Evolutionary conservation across 2,888 invertebrate species (phyloP), one percentile per base, ranked within the genome.

Genomic region (Schrankia costaestrigalis): DNA sequence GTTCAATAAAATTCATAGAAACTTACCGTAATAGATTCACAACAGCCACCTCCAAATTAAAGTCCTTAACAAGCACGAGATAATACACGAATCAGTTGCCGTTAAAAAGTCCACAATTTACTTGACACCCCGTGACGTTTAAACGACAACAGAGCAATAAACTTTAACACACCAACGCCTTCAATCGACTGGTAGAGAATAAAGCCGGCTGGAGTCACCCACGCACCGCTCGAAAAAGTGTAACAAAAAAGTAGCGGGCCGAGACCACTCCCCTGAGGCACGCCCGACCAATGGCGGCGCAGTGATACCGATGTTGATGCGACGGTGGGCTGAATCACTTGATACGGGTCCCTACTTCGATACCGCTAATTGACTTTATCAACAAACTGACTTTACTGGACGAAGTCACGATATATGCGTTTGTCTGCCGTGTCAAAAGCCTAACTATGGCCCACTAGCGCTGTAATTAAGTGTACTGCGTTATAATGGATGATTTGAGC

Each of bases 291-390:
- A 87, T 86, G 55, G 70, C 72, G 46, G 54, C 40, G 53, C 75
- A 40, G 52, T 65, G 71, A 72, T 69, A 71, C 63, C 53, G 56
- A 69, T 66, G 71, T 66, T 56, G 71, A 65, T 58, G 56, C 68
- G 78, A 75, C 78, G 80, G 83, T 80, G 86, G 84, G 83, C 76
- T 65, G 70, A 74, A 78, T 80, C 80, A 73, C 70, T 77, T 81
- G 80, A 83, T 85, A 79, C 78, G 72, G 76, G 82, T 78, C 81
- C 78, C 83, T 75, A 77, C 83, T 86, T 78, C 81, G 86, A 85
- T 84, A 83, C 78, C 72, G 72, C 85, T 87, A 87, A 87, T 87
- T 87, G 87, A 85, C 87, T 86, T 86, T 87, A 87, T 87, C 87
- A 87, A 86, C 87, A 87, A 85, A 86, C 84, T 69, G 80, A 85